Evolutionary conservation across 2,888 invertebrate genomes (phyloP).

Genomic region (Tanypteryx hageni): DNA sequence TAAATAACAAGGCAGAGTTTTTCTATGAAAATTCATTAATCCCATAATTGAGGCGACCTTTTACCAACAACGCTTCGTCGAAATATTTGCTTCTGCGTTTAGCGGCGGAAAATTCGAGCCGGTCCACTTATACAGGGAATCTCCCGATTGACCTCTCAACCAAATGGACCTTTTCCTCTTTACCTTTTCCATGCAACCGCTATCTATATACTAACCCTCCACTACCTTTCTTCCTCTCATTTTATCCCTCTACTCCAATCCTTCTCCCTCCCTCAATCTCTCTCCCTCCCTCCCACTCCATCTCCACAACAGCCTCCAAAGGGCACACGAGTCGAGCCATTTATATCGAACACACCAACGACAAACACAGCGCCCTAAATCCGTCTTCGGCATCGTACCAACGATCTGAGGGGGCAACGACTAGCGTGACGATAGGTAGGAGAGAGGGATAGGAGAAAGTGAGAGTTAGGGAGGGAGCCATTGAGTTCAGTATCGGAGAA

Average conservation of each 20-base stretch:
- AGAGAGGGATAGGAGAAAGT: neutral
- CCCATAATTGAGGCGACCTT: neutral
- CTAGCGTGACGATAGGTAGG: neutral
- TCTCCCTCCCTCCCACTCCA: neutral
- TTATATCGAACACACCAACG: conserved; percentile 17
- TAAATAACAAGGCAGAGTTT: neutral
- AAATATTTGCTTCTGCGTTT: neutral
- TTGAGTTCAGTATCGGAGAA: neutral
- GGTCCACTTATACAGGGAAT: neutral
- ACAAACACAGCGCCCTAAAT: neutral
- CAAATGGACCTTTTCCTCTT: neutral
- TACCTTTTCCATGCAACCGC: neutral
- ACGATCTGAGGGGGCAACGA: neutral
- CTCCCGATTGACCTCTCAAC: neutral
- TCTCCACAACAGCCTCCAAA: neutral
- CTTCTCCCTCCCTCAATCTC: too few species aligned
- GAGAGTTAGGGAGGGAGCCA: neutral
- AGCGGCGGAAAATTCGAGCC: neutral
- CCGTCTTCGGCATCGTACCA: conserved; percentile 3
- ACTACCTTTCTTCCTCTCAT: too few species aligned
- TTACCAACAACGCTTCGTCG: neutral
- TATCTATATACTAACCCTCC: neutral
- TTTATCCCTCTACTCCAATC: too few species aligned
- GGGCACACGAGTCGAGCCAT: neutral
- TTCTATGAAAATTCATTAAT: neutral